phyloP scores from a whole-genome alignment of 1,140 invertebrate genomes.

The Bombus impatiens region DNA sequence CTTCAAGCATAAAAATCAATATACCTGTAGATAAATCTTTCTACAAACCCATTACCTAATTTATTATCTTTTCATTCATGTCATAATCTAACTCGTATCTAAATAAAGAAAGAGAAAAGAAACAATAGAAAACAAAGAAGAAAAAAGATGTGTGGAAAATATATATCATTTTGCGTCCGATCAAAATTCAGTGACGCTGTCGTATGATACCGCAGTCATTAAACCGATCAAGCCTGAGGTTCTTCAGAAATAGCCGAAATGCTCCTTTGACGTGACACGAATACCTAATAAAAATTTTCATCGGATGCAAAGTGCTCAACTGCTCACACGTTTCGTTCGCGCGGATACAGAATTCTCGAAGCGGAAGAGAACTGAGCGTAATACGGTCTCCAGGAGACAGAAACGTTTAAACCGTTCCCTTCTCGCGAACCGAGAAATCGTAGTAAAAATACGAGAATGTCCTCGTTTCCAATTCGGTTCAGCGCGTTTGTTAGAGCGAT shows the following conservation, averaged over 20 bases:
- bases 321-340: constrained; percentile 9
- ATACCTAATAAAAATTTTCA: constrained; percentile 18
- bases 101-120: neutral
- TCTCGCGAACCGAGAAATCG: neutral
- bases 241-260: neutral
- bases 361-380: neutral
- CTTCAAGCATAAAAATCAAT: neutral
- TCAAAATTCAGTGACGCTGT: constrained; percentile 19
- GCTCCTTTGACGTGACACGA: constrained; percentile 8
- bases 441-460: neutral
- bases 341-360: neutral
- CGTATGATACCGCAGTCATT: neutral
- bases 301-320: constrained; percentile 10
- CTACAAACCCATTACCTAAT: neutral
- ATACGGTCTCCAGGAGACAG: neutral
- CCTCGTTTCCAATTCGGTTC: neutral
- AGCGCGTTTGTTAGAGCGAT: neutral
- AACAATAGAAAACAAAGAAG: neutral
- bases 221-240: neutral
- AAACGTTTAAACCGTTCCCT: neutral
- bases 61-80: neutral
- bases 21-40: neutral
- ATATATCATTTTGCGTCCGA: neutral
- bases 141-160: neutral
- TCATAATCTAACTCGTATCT: neutral